Percentiles rank a stretch among this genome's conserved stretches.
Evolutionary conservation across 2,113 vertebrate species (phyloP).

Genomic region (Cebus imitator): DNA sequence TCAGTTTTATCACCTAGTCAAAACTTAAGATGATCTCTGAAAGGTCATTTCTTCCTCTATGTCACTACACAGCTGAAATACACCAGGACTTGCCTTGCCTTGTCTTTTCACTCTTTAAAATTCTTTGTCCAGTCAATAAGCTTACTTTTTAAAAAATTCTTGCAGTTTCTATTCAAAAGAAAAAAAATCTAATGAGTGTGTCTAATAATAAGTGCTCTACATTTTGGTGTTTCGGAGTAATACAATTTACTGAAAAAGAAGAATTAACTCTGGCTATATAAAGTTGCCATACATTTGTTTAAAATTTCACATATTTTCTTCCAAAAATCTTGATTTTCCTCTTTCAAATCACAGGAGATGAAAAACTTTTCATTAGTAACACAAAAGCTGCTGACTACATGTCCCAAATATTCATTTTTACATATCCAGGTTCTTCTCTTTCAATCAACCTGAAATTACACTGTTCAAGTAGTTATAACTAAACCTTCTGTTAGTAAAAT

Average conservation of each 20-base stretch:
- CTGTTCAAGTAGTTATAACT: background rate
- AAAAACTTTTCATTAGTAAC: conserved; percentile 16
- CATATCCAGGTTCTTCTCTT: background rate
- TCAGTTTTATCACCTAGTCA: background rate
- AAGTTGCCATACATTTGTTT: background rate
- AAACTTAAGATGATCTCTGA: background rate
- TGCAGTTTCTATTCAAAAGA: background rate
- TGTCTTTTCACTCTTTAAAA: background rate
- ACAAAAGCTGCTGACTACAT: background rate
- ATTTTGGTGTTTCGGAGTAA: background rate
- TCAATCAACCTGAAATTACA: background rate
- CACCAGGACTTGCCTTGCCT: no score
- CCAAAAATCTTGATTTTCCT: conserved; percentile 7
- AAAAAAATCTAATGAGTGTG: background rate
- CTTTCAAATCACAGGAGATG: background rate
- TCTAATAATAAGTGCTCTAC: background rate
- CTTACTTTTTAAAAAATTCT: background rate
- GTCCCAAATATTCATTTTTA: background rate
- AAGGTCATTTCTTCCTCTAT: background rate
- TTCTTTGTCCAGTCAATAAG: background rate
- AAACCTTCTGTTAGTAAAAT: background rate
- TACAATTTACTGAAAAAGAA: background rate
- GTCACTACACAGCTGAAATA: background rate
- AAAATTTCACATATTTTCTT: conserved; percentile 20
- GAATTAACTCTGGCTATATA: background rate